Evolutionary conservation across 2,888 invertebrate species (phyloP), one percentile per base, ranked within the genome.

Genomic region (Oithona nana): DNA sequence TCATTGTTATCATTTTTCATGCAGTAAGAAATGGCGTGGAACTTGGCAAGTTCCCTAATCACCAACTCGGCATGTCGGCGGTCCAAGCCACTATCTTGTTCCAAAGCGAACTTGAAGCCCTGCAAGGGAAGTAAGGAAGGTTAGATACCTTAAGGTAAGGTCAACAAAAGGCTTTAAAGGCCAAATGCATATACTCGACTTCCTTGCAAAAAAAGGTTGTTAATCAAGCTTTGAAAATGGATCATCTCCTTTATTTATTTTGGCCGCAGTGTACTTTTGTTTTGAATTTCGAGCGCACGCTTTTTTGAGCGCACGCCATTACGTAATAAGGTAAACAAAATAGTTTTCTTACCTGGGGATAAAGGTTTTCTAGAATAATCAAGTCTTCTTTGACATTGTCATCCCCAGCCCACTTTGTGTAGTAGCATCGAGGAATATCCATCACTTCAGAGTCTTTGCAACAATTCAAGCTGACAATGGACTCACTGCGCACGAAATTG

Each of bases 401-500:
- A 28, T 54, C 61, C 13, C 61, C 61, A n/a, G 61, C 61, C 61
- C 61, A 62, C 31, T 31, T 55, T 22, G 62, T 56, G 48, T 56
- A 62, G 28, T 54, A 62, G 62, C 62, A 62, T 16, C 56, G 55
- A 20, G 62, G 62, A 31, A 62, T 62, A 26, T 62, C 62, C 11
- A 62, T 55, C 2, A 62, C 62, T 30, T 62, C 54, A 28, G 29
- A 30, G 28, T 62, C 62, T 29, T 56, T 52, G 39, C 62, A 56
- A 39, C 39, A 39, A 24, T 28, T 28, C 22, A 55, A n/a, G 26
- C 54, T 29, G 22, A 62, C 48, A 55, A 54, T 39, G 24, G 29
- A 57, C 26, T 55, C 31, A 26, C 54, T 22, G 11, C 56, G 30
- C 28, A 62, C 62, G 48, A 30, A 62, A 30, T 31, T 61, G 52